Conservation (phyloP, 2,797 vertebrate genomes). For the Uromys caudimaculatus region DNA sequence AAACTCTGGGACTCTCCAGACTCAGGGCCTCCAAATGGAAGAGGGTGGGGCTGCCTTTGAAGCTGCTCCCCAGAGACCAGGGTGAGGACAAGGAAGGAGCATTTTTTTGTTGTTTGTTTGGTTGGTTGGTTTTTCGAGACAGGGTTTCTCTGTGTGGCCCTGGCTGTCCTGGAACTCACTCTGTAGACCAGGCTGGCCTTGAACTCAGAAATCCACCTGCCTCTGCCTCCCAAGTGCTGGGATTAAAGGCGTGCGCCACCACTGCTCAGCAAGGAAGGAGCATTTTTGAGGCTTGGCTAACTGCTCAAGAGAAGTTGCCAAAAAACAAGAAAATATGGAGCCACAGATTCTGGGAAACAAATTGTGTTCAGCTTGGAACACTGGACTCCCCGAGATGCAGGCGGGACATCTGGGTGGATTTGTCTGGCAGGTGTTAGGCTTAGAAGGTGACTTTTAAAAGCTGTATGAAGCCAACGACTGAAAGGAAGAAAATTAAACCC, state of each 20-base stretch:
- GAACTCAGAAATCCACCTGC: too few relatives aligned
- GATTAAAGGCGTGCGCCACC: too few relatives aligned
- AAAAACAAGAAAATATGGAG: conserved; percentile 36
- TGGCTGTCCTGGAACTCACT: too few relatives aligned
- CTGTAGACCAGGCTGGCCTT: too few relatives aligned
- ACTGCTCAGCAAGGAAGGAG: too few relatives aligned
- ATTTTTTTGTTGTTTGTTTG: too few relatives aligned
- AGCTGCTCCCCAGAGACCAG: neutral
- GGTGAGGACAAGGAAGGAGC: neutral
- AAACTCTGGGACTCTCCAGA: neutral
- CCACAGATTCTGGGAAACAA: neutral
- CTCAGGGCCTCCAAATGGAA: neutral
- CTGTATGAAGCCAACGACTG: neutral
- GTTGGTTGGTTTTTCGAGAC: too few relatives aligned
- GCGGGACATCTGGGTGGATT: conserved; percentile 16
- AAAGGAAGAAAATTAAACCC: neutral
- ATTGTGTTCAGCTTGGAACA: neutral
- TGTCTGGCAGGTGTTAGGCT: conserved; percentile 34
- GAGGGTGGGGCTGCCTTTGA: neutral
- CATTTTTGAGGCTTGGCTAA: conserved; percentile 11
- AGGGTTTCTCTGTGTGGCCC: too few relatives aligned
- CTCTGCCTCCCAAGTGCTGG: too few relatives aligned
- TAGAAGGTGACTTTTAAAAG: conserved; percentile 72
- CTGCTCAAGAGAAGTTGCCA: neutral
- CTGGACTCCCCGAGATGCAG: neutral